These are phyloP conservation scores for Anguilla japonica DNA, from an alignment of 2,113 vertebrate genomes.

Conservation along the genomic window DNA sequence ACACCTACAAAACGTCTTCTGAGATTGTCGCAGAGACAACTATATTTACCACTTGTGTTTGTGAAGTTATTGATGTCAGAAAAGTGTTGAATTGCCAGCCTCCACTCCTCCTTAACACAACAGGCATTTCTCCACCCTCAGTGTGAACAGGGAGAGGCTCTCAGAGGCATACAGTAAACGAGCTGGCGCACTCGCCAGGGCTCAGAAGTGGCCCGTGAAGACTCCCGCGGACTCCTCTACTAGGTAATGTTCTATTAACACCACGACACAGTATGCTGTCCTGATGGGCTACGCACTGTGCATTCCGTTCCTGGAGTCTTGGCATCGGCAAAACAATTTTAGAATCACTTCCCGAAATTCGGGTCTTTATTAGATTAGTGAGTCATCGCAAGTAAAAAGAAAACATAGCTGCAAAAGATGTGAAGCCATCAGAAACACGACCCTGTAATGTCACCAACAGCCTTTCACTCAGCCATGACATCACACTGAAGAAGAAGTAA, in stretches of 20 bases:
- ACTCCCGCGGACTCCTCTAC: background rate
- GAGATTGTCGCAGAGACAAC: slow-evolving; percentile 40
- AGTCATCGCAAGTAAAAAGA: background rate
- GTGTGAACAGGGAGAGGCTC: slow-evolving; percentile 12
- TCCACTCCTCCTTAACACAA: slow-evolving; percentile 1
- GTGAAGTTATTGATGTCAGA: slow-evolving; percentile 13
- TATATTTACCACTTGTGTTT: slow-evolving; percentile 30
- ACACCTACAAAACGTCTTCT: slow-evolving; percentile 32
- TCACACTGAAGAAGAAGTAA: background rate
- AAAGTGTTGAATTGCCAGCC: slow-evolving; percentile 1
- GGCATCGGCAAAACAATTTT: background rate
- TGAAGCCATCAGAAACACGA: background rate
- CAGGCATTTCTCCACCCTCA: slow-evolving; percentile 13
- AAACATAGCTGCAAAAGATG: background rate
- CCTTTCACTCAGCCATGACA: background rate
- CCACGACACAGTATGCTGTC: too few species aligned
- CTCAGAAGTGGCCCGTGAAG: slow-evolving; percentile 4
- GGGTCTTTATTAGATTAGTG: slow-evolving; percentile 4
- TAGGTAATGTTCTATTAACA: background rate
- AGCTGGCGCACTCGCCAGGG: background rate
- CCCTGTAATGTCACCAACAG: background rate
- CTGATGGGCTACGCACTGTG: background rate
- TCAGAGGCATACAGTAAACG: background rate
- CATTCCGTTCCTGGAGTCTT: background rate
- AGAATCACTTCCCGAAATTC: slow-evolving; percentile 2